These are phyloP conservation scores for Poecilia picta DNA, from an alignment of 2,797 vertebrate genomes.

Conservation along the genomic window DNA sequence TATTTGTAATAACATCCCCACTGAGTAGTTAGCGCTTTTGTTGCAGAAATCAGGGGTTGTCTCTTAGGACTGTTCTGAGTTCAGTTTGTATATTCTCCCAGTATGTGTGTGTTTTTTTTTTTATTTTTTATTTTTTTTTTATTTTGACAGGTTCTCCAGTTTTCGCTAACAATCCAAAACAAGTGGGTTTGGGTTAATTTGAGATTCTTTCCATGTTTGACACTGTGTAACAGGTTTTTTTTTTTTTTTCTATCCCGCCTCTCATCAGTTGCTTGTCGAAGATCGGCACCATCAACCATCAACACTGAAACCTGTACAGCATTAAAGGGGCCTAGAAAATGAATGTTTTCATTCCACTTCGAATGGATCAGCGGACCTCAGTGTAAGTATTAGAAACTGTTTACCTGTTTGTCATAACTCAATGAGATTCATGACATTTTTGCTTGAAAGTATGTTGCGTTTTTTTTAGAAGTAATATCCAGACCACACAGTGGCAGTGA, in stretches of 20 bases:
- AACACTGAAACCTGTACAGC: not conserved
- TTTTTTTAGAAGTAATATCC: not conserved
- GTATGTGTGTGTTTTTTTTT: not conserved
- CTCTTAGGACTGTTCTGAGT: not conserved
- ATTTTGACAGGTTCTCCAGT: not conserved
- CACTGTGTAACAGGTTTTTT: not conserved
- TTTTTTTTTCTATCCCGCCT: not conserved
- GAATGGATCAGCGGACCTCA: not conserved
- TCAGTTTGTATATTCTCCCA: not conserved
- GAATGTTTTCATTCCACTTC: not conserved
- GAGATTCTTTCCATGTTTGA: not conserved
- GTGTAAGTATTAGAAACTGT: not conserved
- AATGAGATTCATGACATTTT: not conserved
- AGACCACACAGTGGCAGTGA: not conserved
- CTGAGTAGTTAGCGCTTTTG: not conserved
- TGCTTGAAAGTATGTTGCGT: not conserved
- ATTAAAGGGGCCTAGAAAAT: not conserved
- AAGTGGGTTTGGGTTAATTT: not conserved
- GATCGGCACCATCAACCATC: not conserved
- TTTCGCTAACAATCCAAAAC: not conserved
- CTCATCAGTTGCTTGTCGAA: not conserved
- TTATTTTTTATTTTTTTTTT: too few relatives aligned
- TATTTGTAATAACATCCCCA: not conserved
- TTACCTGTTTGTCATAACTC: not conserved
- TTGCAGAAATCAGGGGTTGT: not conserved